Conservation (phyloP, 1,140 invertebrate species). For the Drosophila elegans region DNA sequence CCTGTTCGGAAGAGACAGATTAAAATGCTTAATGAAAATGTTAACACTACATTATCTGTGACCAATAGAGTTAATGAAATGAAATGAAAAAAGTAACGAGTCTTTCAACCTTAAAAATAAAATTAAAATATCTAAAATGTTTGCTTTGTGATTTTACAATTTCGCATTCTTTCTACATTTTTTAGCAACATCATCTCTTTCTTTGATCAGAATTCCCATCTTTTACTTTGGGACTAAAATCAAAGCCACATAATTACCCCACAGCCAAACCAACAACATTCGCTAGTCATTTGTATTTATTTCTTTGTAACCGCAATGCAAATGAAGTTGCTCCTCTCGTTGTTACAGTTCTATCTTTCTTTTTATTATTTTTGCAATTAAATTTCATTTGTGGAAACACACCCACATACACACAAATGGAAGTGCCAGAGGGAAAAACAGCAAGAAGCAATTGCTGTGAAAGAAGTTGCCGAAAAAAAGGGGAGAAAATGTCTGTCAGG, state of each 20-base stretch:
- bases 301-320: slow-evolving; percentile 48
- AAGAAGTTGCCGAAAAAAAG: slow-evolving; percentile 19
- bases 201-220: not conserved
- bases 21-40: too few species aligned
- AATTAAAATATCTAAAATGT: too few species aligned
- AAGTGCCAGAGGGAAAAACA: slow-evolving; percentile 38
- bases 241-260: not conserved
- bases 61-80: too few species aligned
- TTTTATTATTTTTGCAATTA: slow-evolving; percentile 75
- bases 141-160: too few species aligned
- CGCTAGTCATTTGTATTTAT: slow-evolving; percentile 17
- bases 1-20: too few species aligned
- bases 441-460: slow-evolving; percentile 40
- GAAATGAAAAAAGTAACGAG: too few species aligned
- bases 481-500: slow-evolving; percentile 14
- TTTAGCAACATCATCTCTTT: not conserved
- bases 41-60: too few species aligned
- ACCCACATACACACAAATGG: slow-evolving; percentile 17
- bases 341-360: slow-evolving; percentile 11
- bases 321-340: slow-evolving; percentile 52
- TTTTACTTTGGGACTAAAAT: not conserved
- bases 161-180: not conserved
- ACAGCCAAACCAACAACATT: not conserved
- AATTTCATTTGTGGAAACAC: slow-evolving; percentile 68
- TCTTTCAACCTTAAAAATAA: too few species aligned